Evolutionary conservation across 1,140 invertebrate genomes (phyloP), one percentile per base, ranked within the genome.

Genomic region (Platyura marginata): DNA sequence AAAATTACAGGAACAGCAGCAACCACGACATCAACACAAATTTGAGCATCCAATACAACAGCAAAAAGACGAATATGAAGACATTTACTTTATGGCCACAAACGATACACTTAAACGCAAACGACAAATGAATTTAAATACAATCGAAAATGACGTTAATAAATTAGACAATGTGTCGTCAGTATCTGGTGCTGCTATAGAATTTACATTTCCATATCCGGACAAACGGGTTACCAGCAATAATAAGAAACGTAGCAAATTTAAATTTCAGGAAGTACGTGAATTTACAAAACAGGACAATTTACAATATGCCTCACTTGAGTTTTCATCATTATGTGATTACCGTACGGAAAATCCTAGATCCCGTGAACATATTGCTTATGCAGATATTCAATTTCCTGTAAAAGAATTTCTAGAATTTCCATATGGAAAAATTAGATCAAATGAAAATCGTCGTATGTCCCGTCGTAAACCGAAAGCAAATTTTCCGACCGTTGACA

Each of bases 231-330:
- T 6, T 13, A 9, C 5, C 8, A 18, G n/a, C 3, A 37, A 20
- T 22, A 35, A 11, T 6, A 44, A 40, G n/a, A 44, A 40, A 13
- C 37, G 36, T 10, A 18, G 10, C 1, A 40, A 40, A 18, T 44
- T 16, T 35, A 36, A 22, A 6, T 32, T 44, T 11, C 36, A 44
- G n/a, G 43, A 44, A 16, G 37, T 44, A 20, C 43, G 43, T 15
- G 20, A 22, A 2, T 35, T 43, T 15, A 36, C 13, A 11, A 8
- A 6, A 13, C 19, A n/a, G 11, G 29, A 44, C 15, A 37, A 44
- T 10, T 21, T 34, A n/a, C 18, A 43, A 29, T 43, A 43, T 18
- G 33, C 42, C 6, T 43, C 42, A 22, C 19, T 43, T 10, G 34
- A 36, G 10, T 43, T 43, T 25, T 15, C 35, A 37, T 18, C 9